A percentile compares a stretch with the other conserved stretches of the same genome.
Evolutionary conservation across 2,888 invertebrate genomes (phyloP).

Genomic region (Netelia inedita): DNA sequence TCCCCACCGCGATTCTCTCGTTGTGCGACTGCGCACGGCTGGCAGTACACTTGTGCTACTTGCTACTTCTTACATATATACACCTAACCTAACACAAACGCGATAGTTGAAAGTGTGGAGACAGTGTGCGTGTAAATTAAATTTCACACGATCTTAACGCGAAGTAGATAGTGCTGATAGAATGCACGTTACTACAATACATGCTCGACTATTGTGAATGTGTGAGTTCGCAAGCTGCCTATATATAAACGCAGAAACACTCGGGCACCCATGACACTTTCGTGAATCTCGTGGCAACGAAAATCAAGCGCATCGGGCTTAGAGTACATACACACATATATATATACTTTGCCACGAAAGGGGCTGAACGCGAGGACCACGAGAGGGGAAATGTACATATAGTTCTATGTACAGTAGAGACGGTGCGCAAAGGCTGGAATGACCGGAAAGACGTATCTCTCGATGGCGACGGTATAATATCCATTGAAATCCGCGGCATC

Average conservation of each 20-base stretch:
- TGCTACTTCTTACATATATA: slow-evolving; percentile 18
- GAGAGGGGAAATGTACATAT: slow-evolving; percentile 14
- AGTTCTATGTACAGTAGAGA: slow-evolving; percentile 27
- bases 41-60: slow-evolving; percentile 36
- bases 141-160: not conserved
- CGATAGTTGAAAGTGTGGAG: not conserved
- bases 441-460: slow-evolving; percentile 21
- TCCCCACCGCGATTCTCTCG: slow-evolving; percentile 36
- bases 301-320: slow-evolving; percentile 25
- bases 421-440: slow-evolving; percentile 38
- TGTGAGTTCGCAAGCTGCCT: not conserved
- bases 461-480: slow-evolving; percentile 48
- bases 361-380: not conserved
- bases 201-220: not conserved
- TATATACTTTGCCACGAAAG: slow-evolving; percentile 11
- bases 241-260: not conserved
- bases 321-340: slow-evolving; percentile 22
- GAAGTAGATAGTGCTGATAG: not conserved
- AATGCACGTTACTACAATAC: not conserved
- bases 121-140: not conserved
- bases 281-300: slow-evolving; percentile 43
- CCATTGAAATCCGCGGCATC: slow-evolving; percentile 52
- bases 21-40: slow-evolving; percentile 29
- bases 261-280: slow-evolving; percentile 16
- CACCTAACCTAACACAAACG: not conserved